These are phyloP conservation scores for Neosalanx taihuensis DNA, from an alignment of 2,797 vertebrate genomes.

Conservation along the genomic window DNA sequence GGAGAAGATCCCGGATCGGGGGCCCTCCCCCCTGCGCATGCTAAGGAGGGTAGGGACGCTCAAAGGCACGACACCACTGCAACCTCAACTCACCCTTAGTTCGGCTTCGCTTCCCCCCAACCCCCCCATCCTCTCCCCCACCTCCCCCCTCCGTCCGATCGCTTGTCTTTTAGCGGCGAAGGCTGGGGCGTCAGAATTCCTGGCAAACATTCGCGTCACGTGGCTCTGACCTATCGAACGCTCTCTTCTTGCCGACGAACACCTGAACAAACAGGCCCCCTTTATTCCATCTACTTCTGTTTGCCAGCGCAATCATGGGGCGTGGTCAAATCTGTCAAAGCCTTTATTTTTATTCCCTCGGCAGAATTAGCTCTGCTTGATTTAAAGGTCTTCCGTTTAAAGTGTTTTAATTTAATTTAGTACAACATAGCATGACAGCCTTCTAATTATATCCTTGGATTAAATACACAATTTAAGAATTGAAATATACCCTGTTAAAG, in stretches of 20 bases:
- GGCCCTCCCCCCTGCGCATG: not conserved
- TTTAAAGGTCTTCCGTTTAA: not conserved
- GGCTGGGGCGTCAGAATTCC: not conserved
- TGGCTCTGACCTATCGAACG: not conserved
- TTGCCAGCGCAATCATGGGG: too few species aligned
- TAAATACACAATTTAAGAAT: not conserved
- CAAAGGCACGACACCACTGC: not conserved
- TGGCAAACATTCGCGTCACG: not conserved
- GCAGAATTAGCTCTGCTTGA: not conserved
- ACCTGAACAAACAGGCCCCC: too few species aligned
- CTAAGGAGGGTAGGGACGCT: not conserved
- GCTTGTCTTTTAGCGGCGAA: not conserved
- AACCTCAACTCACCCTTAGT: not conserved
- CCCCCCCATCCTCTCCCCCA: not conserved
- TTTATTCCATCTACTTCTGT: too few species aligned
- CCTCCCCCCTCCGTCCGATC: not conserved
- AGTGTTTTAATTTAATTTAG: not conserved
- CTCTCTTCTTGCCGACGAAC: too few species aligned
- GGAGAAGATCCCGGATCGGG: too few species aligned
- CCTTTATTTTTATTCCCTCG: not conserved
- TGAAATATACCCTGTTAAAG: too few species aligned
- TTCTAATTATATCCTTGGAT: not conserved
- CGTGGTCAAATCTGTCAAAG: not conserved
- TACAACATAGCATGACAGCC: not conserved
- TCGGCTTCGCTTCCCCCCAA: not conserved